Percentiles rank a stretch among this genome's conserved stretches.
Evolutionary conservation across 2,888 invertebrate species (phyloP).

Genomic region (Bellardia pandia): DNA sequence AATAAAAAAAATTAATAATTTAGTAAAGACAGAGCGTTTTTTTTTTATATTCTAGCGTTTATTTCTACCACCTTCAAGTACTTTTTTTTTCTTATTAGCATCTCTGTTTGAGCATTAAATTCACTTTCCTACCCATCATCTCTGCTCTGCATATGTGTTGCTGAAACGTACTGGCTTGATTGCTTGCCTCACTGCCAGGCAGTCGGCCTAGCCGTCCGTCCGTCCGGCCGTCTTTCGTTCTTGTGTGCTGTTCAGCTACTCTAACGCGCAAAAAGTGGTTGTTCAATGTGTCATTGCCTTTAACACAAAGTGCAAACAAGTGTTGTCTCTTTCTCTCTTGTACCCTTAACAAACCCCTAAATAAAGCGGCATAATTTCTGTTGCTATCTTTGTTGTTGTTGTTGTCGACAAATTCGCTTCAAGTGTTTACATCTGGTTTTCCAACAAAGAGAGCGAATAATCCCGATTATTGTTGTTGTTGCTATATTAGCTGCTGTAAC

Average conservation of each 20-base stretch:
- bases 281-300: slow-evolving; percentile 71
- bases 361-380: slow-evolving; percentile 68
- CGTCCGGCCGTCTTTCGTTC: slow-evolving; percentile 4
- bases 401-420: slow-evolving; percentile 60
- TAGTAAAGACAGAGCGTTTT: not conserved
- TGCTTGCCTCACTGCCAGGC: slow-evolving; percentile 24
- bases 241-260: slow-evolving; percentile 52
- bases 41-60: slow-evolving; percentile 11
- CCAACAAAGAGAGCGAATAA: slow-evolving; percentile 37
- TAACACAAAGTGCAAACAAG: slow-evolving; percentile 6
- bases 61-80: not conserved
- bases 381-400: slow-evolving; percentile 44
- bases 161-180: slow-evolving; percentile 13
- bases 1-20: no score
- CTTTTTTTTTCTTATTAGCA: slow-evolving; percentile 47
- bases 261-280: slow-evolving; percentile 71
- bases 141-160: slow-evolving; percentile 5
- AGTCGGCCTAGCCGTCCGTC: slow-evolving; percentile 7
- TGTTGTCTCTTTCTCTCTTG: slow-evolving; percentile 61
- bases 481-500: slow-evolving; percentile 4
- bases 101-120: slow-evolving; percentile 54
- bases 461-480: slow-evolving; percentile 44
- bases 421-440: slow-evolving; percentile 70
- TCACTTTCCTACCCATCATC: slow-evolving; percentile 38
- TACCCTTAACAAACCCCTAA: slow-evolving; percentile 69